Conservation (phyloP, 1,140 invertebrate species). For the Pomacea maculata region DNA sequence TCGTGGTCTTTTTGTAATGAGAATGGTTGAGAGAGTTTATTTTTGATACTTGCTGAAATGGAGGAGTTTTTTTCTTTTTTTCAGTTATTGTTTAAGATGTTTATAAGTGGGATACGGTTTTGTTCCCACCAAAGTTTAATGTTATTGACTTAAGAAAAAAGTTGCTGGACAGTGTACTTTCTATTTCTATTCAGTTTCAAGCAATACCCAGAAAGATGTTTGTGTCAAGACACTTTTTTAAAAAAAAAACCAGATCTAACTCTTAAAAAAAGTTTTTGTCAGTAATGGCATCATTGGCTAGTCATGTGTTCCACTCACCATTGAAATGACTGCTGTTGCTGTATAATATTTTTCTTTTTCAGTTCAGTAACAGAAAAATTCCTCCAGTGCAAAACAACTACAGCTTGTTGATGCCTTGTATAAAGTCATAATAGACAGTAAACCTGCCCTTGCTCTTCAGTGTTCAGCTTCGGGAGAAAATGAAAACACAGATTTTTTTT, state of each 20-base stretch:
- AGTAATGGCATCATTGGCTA: conserved; percentile 9
- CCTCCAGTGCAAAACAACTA: conserved; percentile 2
- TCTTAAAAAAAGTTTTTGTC: not conserved
- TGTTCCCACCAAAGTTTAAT: conserved; percentile 22
- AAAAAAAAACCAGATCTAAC: not conserved
- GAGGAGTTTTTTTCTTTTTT: conserved; percentile 27
- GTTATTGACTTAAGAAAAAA: conserved; percentile 18
- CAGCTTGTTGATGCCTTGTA: conserved; percentile 2
- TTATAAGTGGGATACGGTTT: conserved; percentile 24
- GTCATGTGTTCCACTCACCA: not conserved
- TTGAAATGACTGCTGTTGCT: conserved; percentile 6
- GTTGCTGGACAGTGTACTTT: conserved; percentile 14
- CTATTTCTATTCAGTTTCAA: conserved; percentile 6
- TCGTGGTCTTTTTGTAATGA: conserved; percentile 27
- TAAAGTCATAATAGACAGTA: conserved; percentile 9
- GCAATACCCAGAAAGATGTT: no score
- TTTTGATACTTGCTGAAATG: conserved; percentile 35
- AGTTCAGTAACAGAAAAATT: not conserved
- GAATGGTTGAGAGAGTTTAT: conserved; percentile 27
- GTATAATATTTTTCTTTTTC: not conserved
- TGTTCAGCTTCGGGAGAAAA: conserved; percentile 24
- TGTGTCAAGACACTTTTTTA: no score
- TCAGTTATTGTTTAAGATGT: conserved; percentile 26
- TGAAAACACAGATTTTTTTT: conserved; percentile 7
- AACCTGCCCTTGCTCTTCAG: conserved; percentile 3